Evolutionary conservation across 92 coral and sea anemone species (phyloP), one percentile per base, ranked within the genome.

Genomic region (Micromussa lordhowensis): DNA sequence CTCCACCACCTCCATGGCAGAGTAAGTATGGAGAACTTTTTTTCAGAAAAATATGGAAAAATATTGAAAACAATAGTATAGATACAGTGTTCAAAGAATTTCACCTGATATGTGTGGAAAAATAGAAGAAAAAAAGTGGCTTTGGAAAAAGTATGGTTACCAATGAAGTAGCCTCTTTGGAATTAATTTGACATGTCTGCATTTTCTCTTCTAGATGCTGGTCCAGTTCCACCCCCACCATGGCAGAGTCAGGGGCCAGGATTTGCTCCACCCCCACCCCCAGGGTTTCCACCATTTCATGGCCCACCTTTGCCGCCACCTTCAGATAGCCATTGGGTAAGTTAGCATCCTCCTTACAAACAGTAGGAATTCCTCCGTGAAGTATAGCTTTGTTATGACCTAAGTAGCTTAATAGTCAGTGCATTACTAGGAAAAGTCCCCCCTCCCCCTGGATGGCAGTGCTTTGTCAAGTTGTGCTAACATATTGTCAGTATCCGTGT

Each of bases 251-350:
- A 91, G 76, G 93, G 88, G 18, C 94, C 94, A 19, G 96, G 96
- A 34, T 95, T 90, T 89, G 91, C 61, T 24, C 95, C 94, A 79
- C 98, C 94, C 21, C 98, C 98, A 38, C 96, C 98, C 61, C 96
- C 95, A 48, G 93, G 93, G 69, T 95, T 91, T 81, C 75, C 90
- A 63, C 94, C 94, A 77, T 95, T 95, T 59, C 96, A 94, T 76
- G 96, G 96, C 17, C 96, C 98, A 11, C 98, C 98, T 22, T 93
- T 95, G 19, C 98, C 98, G 26, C 94, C 98, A 22, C 97, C 97
- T 28, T 89, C 98, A 40, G 94, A 94, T 69, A 90, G 87, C 40
- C 98, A 96, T 61, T 95, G 98, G 98, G 98, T 95, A 81, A 89
- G 98, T 95, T 80, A 26, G 26, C 9, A 24, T 61, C 29, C 71